Evolutionary conservation across 2,888 invertebrate species (phyloP), one percentile per base, ranked within the genome.

Genomic region (Polymixis lichenea): DNA sequence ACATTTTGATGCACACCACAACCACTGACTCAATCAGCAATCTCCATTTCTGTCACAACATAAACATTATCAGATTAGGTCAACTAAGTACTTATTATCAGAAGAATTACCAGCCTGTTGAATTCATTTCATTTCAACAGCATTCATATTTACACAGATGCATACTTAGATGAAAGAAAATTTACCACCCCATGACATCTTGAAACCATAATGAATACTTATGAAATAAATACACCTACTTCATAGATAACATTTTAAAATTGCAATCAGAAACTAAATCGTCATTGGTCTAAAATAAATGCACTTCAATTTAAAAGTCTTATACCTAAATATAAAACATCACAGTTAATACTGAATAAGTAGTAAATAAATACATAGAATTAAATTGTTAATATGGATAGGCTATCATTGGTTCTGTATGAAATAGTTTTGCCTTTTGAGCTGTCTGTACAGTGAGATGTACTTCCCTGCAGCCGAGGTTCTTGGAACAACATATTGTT

Each of bases 401-500:
- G 85, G 89, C 88, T 92, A 95, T 93, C 94, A 96, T 93, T 95
- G 95, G 92, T 92, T 93, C 87, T 96, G 96, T 90, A 96, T 93
- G 88, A 96, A 96, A 88, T 94, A 95, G 85, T 90, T 95, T 87
- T 96, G 96, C 88, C 96, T 92, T 88, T 96, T 96, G 60, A 99
- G 96, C 92, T 98, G 97, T 88, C 98, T 97, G 93, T 98, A 98
- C 55, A 99, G 95, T 2, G 98, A 98, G 85, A 98, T 98, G 92
- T 98, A 99, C 95, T 98, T 98, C 68, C 98, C 98, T 65, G 98
- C 98, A 38, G 98, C 97, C 49, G 98, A 97, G 55, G 98, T 98
- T 90, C 98, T 97, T 7, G 98, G 98, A 77, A 98, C 97, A 85
- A 99, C 98, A 94, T 98, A 98, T 89, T 97, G 97, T 92, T 98